Conservation (phyloP, 2,797 vertebrate species). For the Sebastes itinus region DNA sequence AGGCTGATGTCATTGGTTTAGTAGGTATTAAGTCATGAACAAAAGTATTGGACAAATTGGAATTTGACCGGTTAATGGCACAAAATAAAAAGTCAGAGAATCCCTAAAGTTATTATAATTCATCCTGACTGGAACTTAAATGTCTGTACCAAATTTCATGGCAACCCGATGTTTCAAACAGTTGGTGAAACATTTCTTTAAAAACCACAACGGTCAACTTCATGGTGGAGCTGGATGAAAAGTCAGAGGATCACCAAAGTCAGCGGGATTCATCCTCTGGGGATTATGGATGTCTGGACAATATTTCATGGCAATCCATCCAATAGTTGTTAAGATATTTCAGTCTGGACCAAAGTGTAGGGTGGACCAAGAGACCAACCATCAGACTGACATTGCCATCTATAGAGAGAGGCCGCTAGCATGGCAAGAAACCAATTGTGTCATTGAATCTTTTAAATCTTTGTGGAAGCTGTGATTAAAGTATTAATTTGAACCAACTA, state of each 20-base stretch:
- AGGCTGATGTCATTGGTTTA: background rate
- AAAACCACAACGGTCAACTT: background rate
- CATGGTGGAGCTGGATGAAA: background rate
- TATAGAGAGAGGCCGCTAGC: background rate
- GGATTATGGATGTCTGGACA: background rate
- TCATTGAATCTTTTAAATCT: too few species aligned
- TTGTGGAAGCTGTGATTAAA: too few species aligned
- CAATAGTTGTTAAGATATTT: background rate
- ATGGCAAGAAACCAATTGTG: background rate
- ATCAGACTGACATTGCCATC: background rate
- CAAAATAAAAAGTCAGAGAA: background rate
- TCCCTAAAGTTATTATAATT: background rate
- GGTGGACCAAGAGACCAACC: background rate
- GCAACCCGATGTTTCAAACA: background rate
- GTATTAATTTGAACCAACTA: too few species aligned
- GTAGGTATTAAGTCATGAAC: background rate
- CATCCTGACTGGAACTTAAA: accelerated
- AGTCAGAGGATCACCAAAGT: too few species aligned
- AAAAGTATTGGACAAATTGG: background rate
- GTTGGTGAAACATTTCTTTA: background rate
- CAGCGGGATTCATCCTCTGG: background rate
- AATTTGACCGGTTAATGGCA: background rate
- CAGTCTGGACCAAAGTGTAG: background rate
- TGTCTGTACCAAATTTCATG: background rate
- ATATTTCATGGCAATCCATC: background rate